A percentile compares a stretch with the other conserved stretches of the same genome.
phyloP scores from a whole-genome alignment of 1,140 invertebrate species.

The Conopomorpha cramerella region DNA sequence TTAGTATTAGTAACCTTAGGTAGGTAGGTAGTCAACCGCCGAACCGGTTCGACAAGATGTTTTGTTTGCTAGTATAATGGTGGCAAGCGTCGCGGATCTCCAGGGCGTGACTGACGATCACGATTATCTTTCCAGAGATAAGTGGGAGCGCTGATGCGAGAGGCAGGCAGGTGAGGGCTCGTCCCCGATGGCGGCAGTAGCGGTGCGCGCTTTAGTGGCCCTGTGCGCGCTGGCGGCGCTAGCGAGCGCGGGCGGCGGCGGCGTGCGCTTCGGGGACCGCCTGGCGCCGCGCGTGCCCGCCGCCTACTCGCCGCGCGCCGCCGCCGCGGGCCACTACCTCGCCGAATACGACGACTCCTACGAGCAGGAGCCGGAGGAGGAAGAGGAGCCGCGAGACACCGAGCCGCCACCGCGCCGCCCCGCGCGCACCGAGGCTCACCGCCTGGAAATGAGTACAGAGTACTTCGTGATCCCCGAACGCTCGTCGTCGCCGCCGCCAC shows the following conservation, averaged over 20 bases:
- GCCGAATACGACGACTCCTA: slow-evolving; percentile 25
- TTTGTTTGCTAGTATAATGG: slow-evolving; percentile 42
- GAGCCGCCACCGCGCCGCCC: slow-evolving; percentile 32
- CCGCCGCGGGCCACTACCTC: slow-evolving; percentile 14
- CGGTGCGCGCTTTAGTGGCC: slow-evolving; percentile 21
- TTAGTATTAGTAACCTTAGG: slow-evolving; percentile 39
- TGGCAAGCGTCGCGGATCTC: slow-evolving; percentile 22
- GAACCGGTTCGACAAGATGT: slow-evolving; percentile 46
- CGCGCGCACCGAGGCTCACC: slow-evolving; percentile 60
- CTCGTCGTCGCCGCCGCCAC: slow-evolving; percentile 26
- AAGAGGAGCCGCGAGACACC: slow-evolving; percentile 16
- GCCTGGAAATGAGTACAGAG: slow-evolving; percentile 76
- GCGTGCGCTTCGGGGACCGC: slow-evolving; percentile 51
- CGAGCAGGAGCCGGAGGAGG: slow-evolving; percentile 17
- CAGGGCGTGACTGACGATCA: slow-evolving; percentile 18
- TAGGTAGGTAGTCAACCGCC: slow-evolving; percentile 22
- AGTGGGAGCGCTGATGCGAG: slow-evolving; percentile 12
- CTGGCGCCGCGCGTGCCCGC: slow-evolving; percentile 45
- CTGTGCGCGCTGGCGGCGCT: slow-evolving; percentile 9
- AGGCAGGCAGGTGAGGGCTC: slow-evolving; percentile 24
- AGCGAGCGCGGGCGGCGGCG: slow-evolving; percentile 9
- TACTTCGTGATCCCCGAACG: slow-evolving; percentile 71
- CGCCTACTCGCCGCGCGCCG: slow-evolving; percentile 32
- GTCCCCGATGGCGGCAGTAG: slow-evolving; percentile 21
- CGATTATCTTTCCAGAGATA: slow-evolving; percentile 33